Base-by-base conservation (phyloP, 1,140 invertebrate species). In the Drosophila kepulauana region DNA sequence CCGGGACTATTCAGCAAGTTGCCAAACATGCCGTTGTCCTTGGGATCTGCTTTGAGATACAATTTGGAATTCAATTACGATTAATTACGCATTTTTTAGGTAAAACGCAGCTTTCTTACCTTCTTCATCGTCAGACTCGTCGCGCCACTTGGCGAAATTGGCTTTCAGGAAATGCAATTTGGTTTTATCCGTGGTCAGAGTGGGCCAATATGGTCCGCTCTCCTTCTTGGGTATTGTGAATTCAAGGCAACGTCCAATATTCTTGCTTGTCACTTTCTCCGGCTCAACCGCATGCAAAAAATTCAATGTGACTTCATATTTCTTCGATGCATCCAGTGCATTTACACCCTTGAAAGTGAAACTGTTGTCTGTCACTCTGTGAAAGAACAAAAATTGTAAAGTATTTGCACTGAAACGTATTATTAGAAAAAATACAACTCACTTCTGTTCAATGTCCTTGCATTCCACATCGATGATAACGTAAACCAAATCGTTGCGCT, bases 161-260 rank as follows among this genome's bases (percentile, higher is more conserved):
- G 98, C 97, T 93, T 98, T 99, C 61, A 99, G 94, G 98, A 98
- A 99, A 92, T 99, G 98, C 79, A 96, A 95, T 93, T 98, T 99
- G 91, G 95, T 96, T 79, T 96, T 96, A 78, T 97, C 97, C 93
- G 97, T 97, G 28, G 97, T 96, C 56, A 99, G 94, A 59, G 96
- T 93, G 63, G 97, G 96, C 98, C 98, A 99, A 91, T 95, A 99
- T 8, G 96, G 95, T 70, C 95, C 96, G 59, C 65, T 78, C 51
- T 89, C 78, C 69, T 92, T 91, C 71, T 92, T 94, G 65, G 86
- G 91, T 91, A 98, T 93, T 75, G 96, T 94, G 85, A 98, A 94
- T 93, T 97, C 96, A 77, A 97, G 95, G 89, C 95, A 95, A 86
- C 97, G 94, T 49, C 95, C 96, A 82, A 96, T 95, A 85, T 95